These are phyloP conservation scores for Melanotus villosus DNA, from an alignment of 2,888 invertebrate species.

Conservation along the genomic window DNA sequence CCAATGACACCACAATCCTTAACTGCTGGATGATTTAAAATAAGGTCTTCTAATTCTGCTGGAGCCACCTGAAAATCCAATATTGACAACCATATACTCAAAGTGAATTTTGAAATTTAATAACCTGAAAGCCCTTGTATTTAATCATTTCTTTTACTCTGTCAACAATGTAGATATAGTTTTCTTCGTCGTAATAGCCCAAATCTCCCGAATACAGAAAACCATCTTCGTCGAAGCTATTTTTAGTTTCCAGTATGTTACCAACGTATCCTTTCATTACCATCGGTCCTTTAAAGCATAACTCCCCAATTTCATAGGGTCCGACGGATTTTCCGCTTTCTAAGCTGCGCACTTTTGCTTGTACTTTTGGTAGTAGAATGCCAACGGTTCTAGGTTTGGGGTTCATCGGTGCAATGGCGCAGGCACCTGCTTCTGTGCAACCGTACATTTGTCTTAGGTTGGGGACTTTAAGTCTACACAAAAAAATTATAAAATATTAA, in stretches of 20 bases:
- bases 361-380: conserved; percentile 72
- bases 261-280: conserved; percentile 79
- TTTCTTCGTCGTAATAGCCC: conserved; percentile 83
- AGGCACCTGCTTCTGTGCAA: too few relatives aligned
- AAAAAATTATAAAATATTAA: too few relatives aligned
- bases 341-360: conserved; percentile 72
- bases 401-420: too few relatives aligned
- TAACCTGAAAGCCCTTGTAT: conserved; percentile 85
- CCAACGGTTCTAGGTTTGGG: conserved; percentile 68
- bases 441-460: too few relatives aligned
- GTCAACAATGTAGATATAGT: conserved; percentile 84
- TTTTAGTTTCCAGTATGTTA: conserved; percentile 65
- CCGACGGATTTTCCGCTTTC: conserved; percentile 74
- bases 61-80: conserved; percentile 75
- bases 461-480: too few relatives aligned
- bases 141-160: conserved; percentile 90
- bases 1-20: conserved; percentile 89
- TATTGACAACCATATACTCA: neutral
- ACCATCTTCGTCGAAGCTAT: conserved; percentile 78
- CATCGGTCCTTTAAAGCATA: conserved; percentile 82
- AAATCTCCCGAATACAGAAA: conserved; percentile 85
- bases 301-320: conserved; percentile 79
- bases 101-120: neutral
- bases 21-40: conserved; percentile 80
- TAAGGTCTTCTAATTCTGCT: conserved; percentile 88